phyloP scores from a whole-genome alignment of 2,113 vertebrate genomes.

The Ochotona princeps region DNA sequence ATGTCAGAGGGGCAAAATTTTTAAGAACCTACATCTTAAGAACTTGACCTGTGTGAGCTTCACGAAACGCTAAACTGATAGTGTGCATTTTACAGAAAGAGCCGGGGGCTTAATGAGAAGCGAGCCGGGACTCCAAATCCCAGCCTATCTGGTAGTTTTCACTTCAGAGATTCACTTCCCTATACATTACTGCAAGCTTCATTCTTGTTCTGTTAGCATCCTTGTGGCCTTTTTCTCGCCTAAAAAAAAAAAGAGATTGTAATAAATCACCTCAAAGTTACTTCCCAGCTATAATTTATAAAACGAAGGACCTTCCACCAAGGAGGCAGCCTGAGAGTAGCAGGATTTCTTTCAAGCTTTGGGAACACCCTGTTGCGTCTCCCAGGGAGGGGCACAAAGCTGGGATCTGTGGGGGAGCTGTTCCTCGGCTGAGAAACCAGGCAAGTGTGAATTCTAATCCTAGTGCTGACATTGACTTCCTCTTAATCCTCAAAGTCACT shows the following conservation, averaged over 20 bases:
- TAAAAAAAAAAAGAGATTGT: constrained; percentile 59
- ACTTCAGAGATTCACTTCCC: constrained; percentile 40
- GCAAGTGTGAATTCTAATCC: constrained; percentile 80
- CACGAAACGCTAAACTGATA: neutral
- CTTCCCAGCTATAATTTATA: constrained; percentile 58
- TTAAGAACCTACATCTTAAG: neutral
- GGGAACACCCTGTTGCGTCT: constrained; percentile 57
- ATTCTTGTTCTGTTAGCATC: constrained; percentile 31
- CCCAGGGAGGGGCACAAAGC: constrained; percentile 56
- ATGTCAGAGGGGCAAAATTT: neutral
- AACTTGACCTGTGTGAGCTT: neutral
- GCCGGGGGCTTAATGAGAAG: neutral
- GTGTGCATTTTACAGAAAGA: constrained; percentile 1
- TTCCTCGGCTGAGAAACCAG: constrained; percentile 68
- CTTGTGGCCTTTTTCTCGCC: constrained; percentile 55
- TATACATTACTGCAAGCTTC: neutral
- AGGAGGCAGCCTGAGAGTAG: constrained; percentile 23
- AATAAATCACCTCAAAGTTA: constrained; percentile 67
- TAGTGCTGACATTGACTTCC: constrained; percentile 76
- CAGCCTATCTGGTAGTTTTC: neutral
- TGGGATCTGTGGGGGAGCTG: constrained; percentile 55
- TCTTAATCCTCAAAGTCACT: constrained; percentile 69
- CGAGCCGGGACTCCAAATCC: neutral
- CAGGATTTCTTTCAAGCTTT: constrained; percentile 50
- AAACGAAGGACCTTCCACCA: constrained; percentile 53